Evolutionary conservation across 1,140 invertebrate genomes (phyloP).

Genomic region (Muscidifurax raptorellus): DNA sequence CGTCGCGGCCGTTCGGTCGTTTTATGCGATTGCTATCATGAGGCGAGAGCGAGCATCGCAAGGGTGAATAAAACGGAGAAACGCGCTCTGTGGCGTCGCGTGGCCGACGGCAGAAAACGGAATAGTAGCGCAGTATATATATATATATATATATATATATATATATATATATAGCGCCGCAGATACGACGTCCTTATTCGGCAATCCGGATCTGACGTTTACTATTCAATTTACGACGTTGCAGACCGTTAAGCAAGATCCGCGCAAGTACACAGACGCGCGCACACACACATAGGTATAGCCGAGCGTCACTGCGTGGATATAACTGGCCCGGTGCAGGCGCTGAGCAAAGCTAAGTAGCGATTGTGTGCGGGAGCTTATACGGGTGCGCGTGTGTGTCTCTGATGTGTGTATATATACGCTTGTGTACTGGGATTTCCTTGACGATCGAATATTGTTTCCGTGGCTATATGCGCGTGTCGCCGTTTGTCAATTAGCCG

Average conservation of each 20-base stretch:
- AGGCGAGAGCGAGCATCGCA: not conserved
- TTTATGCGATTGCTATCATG: conserved; percentile 18
- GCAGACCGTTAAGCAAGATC: conserved; percentile 66
- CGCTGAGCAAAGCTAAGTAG: not conserved
- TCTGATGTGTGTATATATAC: not conserved
- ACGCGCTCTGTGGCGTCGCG: not conserved
- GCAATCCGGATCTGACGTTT: conserved; percentile 69
- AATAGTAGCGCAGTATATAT: not conserved
- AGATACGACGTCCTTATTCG: conserved; percentile 65
- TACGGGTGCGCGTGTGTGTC: not conserved
- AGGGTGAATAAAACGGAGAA: conserved; percentile 22
- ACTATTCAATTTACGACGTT: conserved; percentile 72
- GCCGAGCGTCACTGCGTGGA: not conserved
- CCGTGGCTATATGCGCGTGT: not conserved
- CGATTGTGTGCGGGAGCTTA: not conserved
- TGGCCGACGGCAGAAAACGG: conserved; percentile 1
- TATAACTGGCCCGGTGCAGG: not conserved
- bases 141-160: too few relatives aligned
- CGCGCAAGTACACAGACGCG: conserved; percentile 19
- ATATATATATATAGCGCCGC: not conserved
- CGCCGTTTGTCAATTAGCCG: not conserved
- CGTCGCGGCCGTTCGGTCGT: not conserved
- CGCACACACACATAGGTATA: not conserved
- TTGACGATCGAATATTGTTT: not conserved
- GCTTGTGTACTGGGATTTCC: not conserved